Evolutionary conservation across 2,797 vertebrate species (phyloP).

Genomic region (Enteromius afrohamiltoni): DNA sequence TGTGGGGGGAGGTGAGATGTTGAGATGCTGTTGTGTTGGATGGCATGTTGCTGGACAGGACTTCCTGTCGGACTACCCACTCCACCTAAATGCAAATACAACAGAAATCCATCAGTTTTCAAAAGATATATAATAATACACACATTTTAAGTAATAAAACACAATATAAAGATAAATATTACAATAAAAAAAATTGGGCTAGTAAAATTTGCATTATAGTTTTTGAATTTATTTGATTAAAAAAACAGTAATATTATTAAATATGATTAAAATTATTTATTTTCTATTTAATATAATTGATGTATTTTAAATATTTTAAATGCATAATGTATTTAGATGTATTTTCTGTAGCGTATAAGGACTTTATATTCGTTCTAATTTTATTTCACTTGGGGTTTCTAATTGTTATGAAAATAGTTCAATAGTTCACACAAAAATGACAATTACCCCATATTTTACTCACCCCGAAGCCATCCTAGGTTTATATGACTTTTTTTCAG

Average conservation of each 20-base stretch:
- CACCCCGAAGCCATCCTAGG: too few relatives aligned
- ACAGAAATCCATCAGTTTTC: conserved; percentile 68
- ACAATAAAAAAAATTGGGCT: background rate
- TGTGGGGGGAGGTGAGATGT: conserved; percentile 87
- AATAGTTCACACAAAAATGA: too few relatives aligned
- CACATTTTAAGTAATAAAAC: background rate
- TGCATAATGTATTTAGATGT: background rate
- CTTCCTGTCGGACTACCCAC: conserved; percentile 89
- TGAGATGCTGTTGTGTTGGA: conserved; percentile 97
- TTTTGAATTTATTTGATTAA: background rate
- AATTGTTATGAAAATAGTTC: background rate
- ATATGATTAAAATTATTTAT: background rate
- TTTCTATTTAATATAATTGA: background rate
- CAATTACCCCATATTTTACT: too few relatives aligned
- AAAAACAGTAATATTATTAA: background rate
- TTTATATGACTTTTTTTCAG: too few relatives aligned
- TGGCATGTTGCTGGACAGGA: conserved; percentile 84
- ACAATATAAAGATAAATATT: background rate
- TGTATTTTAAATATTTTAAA: background rate
- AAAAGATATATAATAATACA: background rate
- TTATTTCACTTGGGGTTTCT: background rate
- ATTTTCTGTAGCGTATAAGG: background rate
- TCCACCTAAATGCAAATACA: conserved; percentile 82
- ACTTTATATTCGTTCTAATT: background rate
- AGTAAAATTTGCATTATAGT: background rate